A percentile compares a stretch with the other conserved stretches of the same genome.
phyloP scores from a whole-genome alignment of 2,888 invertebrate species.

The Pardosa pseudoannulata region DNA sequence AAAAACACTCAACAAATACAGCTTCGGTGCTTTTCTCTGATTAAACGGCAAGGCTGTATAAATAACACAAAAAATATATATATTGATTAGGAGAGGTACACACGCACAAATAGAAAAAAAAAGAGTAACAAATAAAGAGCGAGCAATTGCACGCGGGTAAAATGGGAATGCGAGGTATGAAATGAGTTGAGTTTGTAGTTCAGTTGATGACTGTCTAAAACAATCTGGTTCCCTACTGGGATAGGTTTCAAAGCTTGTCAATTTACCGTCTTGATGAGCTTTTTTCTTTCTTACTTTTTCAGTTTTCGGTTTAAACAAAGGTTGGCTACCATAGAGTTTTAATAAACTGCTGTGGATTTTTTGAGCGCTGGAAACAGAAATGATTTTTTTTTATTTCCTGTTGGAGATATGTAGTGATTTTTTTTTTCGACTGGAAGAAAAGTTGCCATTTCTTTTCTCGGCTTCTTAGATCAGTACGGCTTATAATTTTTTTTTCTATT shows the following conservation, averaged over 20 bases:
- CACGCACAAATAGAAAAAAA: neutral
- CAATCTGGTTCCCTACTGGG: neutral
- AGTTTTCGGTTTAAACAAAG: neutral
- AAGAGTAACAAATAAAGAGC: neutral
- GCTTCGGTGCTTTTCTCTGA: neutral
- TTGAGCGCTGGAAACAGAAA: no score
- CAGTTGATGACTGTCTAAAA: slow-evolving; percentile 7
- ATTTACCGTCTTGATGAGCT: neutral
- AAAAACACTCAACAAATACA: neutral
- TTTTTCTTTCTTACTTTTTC: neutral
- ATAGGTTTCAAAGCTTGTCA: neutral
- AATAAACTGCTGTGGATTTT: neutral
- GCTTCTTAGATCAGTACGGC: no score
- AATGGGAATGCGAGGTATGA: neutral
- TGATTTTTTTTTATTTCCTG: no score
- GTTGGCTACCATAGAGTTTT: neutral
- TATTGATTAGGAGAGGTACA: neutral
- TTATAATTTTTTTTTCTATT: no score
- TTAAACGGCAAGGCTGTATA: neutral
- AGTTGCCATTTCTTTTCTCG: no score
- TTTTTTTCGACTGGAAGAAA: no score
- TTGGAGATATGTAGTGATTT: no score
- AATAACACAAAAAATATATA: slow-evolving; percentile 4
- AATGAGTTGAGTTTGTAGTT: neutral
- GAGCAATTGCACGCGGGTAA: neutral